Base-by-base conservation (phyloP, 2,797 vertebrate genomes). In the Scomberomorus guttatus region DNA sequence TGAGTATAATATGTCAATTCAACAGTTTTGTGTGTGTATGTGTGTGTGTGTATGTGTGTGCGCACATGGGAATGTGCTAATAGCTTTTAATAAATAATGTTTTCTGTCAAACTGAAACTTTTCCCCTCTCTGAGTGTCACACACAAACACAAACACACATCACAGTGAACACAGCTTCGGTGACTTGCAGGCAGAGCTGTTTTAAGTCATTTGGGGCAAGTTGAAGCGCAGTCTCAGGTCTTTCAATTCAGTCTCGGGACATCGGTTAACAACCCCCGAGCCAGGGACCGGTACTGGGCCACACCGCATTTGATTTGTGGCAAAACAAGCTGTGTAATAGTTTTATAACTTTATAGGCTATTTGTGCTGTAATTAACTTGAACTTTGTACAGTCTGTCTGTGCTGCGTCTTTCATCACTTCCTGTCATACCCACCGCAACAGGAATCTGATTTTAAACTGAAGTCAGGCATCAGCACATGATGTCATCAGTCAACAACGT, bases 1-100 rank as follows among this genome's bases (percentile, higher is more conserved):
- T 56, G 58, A 60, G 81, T 69, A 75, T 73, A 86, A 89, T 77
- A 80, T 86, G 80, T 77, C 87, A 81, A 69, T 85, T 83, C 80
- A 81, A 77, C 70, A 77, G 54, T 73, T 79, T 59, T 42, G 50
- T 78, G 18, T 73, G 25, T 32, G 58, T 57, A 42, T 66, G 70
- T 71, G 72, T 82, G 48, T 71, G 13, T 80, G 65, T 61, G 37
- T 62, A 29, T 14, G 20, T 61, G 69, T 57, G 74, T 82, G 54
- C 25, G 14, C 20, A 42, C 7, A 34, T 77, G 75, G 18, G 69
- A 72, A 74, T 74, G 69, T 70, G 58, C 65, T 77, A 65, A 83
- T 32, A 57, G 34, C 60, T 78, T 87, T 84, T 73, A 76, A 85
- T 73, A 79, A 87, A 81, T 75, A 27, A 64, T 61, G 66, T 63